These are phyloP conservation scores for Knipowitschia caucasica DNA, from an alignment of 2,797 vertebrate genomes.

Conservation along the genomic window DNA sequence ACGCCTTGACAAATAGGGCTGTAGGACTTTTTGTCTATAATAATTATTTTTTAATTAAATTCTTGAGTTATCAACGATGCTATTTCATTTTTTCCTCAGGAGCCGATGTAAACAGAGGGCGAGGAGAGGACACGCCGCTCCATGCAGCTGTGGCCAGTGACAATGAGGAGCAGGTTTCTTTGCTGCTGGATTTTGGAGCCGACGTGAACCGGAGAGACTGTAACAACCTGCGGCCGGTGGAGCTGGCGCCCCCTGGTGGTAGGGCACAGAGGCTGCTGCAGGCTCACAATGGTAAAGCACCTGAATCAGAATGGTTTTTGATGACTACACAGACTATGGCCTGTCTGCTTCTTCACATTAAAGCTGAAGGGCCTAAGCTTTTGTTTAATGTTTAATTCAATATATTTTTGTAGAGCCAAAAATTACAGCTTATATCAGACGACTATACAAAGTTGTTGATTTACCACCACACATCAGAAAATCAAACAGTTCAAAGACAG, in stretches of 20 bases:
- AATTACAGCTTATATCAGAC: too few relatives aligned
- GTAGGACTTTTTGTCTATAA: too few relatives aligned
- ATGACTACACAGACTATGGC: too few relatives aligned
- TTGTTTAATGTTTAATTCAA: too few relatives aligned
- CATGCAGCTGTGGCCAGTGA: slow-evolving; percentile 86
- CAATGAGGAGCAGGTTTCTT: slow-evolving; percentile 78
- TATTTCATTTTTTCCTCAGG: slow-evolving; percentile 66
- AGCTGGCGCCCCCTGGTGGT: slow-evolving; percentile 81
- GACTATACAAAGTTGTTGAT: too few relatives aligned
- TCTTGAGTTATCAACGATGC: not conserved
- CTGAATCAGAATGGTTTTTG: not conserved
- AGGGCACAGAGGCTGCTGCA: slow-evolving; percentile 79
- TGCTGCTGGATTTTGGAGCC: slow-evolving; percentile 91
- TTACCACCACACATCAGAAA: too few relatives aligned
- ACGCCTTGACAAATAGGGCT: too few relatives aligned
- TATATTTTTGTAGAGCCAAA: too few relatives aligned
- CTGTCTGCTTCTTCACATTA: too few relatives aligned
- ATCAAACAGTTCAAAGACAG: too few relatives aligned
- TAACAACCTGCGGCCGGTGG: slow-evolving; percentile 82
- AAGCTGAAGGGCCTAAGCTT: too few relatives aligned
- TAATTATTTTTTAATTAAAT: not conserved
- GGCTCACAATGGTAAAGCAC: slow-evolving; percentile 80
- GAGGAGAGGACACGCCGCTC: slow-evolving; percentile 83
- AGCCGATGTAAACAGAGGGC: slow-evolving; percentile 85
- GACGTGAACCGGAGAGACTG: slow-evolving; percentile 84